Conservation (phyloP, 2,888 invertebrate genomes). For the Xylophagus ater region DNA sequence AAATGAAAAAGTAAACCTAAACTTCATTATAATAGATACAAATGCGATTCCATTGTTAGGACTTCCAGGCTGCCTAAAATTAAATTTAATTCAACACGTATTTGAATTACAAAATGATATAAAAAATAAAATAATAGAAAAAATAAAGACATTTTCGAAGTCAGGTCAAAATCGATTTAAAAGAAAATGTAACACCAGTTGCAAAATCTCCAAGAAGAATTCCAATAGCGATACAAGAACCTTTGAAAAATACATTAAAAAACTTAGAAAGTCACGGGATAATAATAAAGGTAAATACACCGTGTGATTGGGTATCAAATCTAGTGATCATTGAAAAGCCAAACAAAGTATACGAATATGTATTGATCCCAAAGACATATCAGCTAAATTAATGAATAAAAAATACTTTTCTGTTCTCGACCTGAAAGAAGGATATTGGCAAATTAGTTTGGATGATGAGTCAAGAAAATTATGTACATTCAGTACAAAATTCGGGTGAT, state of each 20-base stretch:
- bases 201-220: too few species aligned
- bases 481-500: too few species aligned
- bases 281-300: not conserved
- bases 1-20: constrained; percentile 1
- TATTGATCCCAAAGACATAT: too few species aligned
- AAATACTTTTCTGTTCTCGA: constrained; percentile 3
- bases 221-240: too few species aligned
- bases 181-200: not conserved
- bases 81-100: too few species aligned
- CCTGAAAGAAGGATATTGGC: too few species aligned
- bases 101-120: too few species aligned
- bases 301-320: constrained; percentile 1
- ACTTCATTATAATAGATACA: constrained; percentile 1
- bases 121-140: too few species aligned
- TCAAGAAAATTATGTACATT: constrained; percentile 11
- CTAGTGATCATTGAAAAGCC: constrained; percentile 7
- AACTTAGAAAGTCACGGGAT: not conserved
- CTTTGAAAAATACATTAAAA: constrained; percentile 4
- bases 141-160: too few species aligned
- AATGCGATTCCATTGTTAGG: constrained; percentile 1
- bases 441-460: not conserved
- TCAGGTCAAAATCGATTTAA: constrained; percentile 3
- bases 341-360: too few species aligned
- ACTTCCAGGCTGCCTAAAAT: too few species aligned
- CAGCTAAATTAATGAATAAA: not conserved